Conservation (phyloP, 2,113 vertebrate genomes). For the Hylia prasina region DNA sequence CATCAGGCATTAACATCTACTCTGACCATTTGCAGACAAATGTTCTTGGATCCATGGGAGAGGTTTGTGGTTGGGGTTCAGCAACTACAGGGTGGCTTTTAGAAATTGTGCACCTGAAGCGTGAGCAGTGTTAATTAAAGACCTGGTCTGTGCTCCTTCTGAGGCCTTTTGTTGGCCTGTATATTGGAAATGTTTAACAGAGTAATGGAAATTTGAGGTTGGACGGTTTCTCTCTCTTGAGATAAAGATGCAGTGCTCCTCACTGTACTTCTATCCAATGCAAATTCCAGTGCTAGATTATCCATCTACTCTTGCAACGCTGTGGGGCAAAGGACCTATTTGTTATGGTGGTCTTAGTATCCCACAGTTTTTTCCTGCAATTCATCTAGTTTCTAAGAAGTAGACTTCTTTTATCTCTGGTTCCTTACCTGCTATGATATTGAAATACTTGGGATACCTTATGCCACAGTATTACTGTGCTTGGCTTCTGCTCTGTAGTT, state of each 20-base stretch:
- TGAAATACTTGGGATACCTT: background rate
- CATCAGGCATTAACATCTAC: background rate
- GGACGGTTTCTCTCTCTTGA: background rate
- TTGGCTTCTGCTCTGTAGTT: background rate
- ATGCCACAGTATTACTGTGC: background rate
- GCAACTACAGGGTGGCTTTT: background rate
- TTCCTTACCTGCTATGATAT: background rate
- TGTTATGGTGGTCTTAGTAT: background rate
- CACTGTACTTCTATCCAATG: background rate
- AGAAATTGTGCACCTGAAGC: background rate
- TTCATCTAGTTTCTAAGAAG: background rate
- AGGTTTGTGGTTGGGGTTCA: background rate
- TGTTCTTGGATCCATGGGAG: background rate
- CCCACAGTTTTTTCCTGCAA: background rate
- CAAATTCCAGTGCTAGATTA: background rate
- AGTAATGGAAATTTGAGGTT: background rate
- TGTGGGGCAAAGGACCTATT: background rate
- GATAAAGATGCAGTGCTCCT: background rate
- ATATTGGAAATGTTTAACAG: background rate
- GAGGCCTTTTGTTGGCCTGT: background rate
- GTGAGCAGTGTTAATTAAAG: background rate
- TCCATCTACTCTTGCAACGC: background rate
- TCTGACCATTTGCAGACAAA: background rate
- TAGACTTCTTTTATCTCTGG: background rate
- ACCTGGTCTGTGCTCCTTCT: background rate